These are phyloP conservation scores for Lamprotornis superbus DNA, from an alignment of 2,113 vertebrate species.

Conservation along the genomic window DNA sequence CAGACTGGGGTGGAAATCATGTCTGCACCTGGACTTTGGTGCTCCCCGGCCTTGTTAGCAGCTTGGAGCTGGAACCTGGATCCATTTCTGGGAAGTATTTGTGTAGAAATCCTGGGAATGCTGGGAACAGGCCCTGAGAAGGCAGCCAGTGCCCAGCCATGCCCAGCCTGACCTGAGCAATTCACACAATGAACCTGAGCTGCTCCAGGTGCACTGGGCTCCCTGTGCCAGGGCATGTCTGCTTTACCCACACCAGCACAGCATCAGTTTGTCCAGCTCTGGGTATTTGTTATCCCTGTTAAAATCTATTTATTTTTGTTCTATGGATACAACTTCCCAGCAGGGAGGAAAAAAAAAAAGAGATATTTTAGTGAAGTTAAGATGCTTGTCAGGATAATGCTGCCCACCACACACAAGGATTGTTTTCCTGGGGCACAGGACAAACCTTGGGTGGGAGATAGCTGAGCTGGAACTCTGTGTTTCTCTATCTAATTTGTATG, in stretches of 20 bases:
- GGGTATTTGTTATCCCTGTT: not conserved
- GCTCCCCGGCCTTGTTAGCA: not conserved
- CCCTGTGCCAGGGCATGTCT: rapidly evolving
- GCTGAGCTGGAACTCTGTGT: not conserved
- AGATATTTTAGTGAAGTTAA: not conserved
- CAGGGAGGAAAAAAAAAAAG: not conserved
- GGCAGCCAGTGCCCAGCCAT: not conserved
- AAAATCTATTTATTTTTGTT: not conserved
- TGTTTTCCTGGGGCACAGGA: not conserved
- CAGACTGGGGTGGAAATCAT: not conserved
- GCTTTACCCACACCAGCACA: not conserved
- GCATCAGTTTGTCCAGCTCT: not conserved
- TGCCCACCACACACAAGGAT: not conserved
- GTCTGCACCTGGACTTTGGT: rapidly evolving
- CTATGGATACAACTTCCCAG: not conserved
- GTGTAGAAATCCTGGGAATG: not conserved
- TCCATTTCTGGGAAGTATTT: not conserved
- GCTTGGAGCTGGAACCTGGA: not conserved
- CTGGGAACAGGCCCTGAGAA: not conserved
- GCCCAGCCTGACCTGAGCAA: not conserved
- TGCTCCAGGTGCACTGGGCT: not conserved
- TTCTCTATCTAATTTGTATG: not conserved
- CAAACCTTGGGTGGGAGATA: not conserved
- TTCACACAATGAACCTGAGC: not conserved
- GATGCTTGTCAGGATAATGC: not conserved